Evolutionary conservation across 2,797 vertebrate genomes (phyloP), one percentile per base, ranked within the genome.

Genomic region (Heliangelus exortis): DNA sequence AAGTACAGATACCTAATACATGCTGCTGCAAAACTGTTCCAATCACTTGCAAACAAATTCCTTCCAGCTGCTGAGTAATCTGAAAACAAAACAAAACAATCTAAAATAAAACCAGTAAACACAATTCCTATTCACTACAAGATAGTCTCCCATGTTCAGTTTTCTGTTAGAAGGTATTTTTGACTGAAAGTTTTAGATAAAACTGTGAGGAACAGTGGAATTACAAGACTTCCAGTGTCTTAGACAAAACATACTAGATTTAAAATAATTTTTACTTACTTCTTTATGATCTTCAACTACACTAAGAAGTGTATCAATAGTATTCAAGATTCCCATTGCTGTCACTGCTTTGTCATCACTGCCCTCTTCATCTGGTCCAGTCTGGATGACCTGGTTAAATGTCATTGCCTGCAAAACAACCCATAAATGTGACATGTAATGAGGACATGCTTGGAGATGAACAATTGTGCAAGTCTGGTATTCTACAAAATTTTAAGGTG

Each of bases 251-350:
- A 2, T 26, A 45, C 4, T n/a, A 43, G 36, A 33, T 71, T 87
- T 54, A 9, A 61, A 81, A 8, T 39, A 41, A 31, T 67, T 79
- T 84, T 74, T 76, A 84, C 98, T 98, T 82, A 99, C 99, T 98
- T 99, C 99, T 97, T 99, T 99, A 97, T 99, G 99, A 97, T 99
- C 99, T 98, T 99, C 99, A 97, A 99, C 99, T 87, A 99, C 99
- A 96, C 99, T 99, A 55, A 99, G 98, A 97, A 99, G 98, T 1
- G 99, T 99, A 97, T 99, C 99, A 1, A 99, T 99, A 41, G 99
- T 99, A 98, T 99, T 99, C 95, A 99, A 98, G 97, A 99, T 99
- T 93, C 99, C 99, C 99, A 99, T 99, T 57, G 99, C 99, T 3
- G 99, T 99, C 82, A 99, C 99, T 29, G 99, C 99, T 97, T 99